Evolutionary conservation across 2,797 vertebrate species (phyloP), one percentile per base, ranked within the genome.

Genomic region (Lagocephalus sceleratus): DNA sequence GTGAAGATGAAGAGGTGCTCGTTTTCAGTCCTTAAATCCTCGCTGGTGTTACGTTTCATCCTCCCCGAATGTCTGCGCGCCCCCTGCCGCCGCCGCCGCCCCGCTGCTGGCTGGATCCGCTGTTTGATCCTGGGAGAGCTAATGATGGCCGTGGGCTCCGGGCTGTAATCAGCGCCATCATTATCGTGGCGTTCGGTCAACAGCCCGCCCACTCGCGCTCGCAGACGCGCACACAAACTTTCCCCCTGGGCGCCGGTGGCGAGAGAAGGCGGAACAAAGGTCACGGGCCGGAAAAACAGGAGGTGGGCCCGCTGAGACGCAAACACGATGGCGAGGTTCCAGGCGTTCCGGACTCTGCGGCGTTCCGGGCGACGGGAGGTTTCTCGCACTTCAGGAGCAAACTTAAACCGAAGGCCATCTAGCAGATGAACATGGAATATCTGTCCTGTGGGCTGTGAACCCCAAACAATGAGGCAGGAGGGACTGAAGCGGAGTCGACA

Each of bases 91-190:
- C 60, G 52, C 39, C 44, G 20, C 64, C 1, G 4, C 51, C 21
- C 32, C 12, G 60, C 56, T 49, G 52, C 25, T 58, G 50, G 41
- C 54, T 71, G 61, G 59, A 79, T 68, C 47, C 68, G 68, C 48
- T 44, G 66, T 82, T 72, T 81, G 75, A 79, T 66, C 48, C 58
- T 74, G 51, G 8, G 53, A 63, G 63, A 76, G 53, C 66, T 76
- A 80, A 72, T 80, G 80, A 74, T 70, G 51, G 65, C 69, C 63
- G 20, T 50, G 62, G 72, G 78, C 75, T 60, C 72, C 66, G 45
- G 64, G 51, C 75, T 73, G 59, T 66, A 78, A 89, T 87, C 86
- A 85, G 62, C 82, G 54, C 56, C 71, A 79, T 88, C 74, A 83
- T 88, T 86, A 88, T 77, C 70, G 72, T 66, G 61, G 71, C 55